Percentiles rank a stretch among this genome's conserved stretches.
These are phyloP conservation scores for Coelogynopora nodosa DNA, from an alignment of 2,888 invertebrate species.

Conservation along the genomic window DNA sequence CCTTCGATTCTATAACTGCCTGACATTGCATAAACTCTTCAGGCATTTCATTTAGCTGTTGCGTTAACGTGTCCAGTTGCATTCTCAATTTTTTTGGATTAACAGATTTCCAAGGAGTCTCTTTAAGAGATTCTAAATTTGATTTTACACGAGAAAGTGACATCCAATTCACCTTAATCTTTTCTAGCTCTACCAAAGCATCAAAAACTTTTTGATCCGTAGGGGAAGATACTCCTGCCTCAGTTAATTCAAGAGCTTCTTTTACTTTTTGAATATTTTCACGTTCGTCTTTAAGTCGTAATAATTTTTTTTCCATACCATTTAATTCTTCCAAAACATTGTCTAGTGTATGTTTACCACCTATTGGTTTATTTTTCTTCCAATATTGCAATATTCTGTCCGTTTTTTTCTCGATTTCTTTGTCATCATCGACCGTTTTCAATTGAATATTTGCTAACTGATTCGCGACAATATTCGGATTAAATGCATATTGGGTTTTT, in stretches of 20 bases:
- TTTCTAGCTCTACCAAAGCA: slow-evolving; percentile 87
- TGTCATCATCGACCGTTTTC: slow-evolving; percentile 97
- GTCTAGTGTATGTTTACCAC: slow-evolving; percentile 83
- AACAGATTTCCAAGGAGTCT: slow-evolving; percentile 94
- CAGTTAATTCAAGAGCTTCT: slow-evolving; percentile 91
- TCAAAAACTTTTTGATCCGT: slow-evolving; percentile 68
- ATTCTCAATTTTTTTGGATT: slow-evolving; percentile 93
- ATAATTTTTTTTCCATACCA: slow-evolving; percentile 88
- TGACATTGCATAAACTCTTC: slow-evolving; percentile 88
- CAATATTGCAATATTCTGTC: slow-evolving; percentile 88
- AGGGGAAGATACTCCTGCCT: slow-evolving; percentile 63
- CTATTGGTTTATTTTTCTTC: slow-evolving; percentile 91
- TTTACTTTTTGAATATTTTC: slow-evolving; percentile 97
- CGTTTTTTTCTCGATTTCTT: slow-evolving; percentile 89
- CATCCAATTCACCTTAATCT: slow-evolving; percentile 85
- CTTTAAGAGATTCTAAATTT: slow-evolving; percentile 91
- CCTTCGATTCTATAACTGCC: slow-evolving; percentile 74
- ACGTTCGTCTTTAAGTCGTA: slow-evolving; percentile 88
- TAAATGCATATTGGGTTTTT: slow-evolving; percentile 63
- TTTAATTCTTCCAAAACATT: slow-evolving; percentile 84
- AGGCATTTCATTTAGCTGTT: slow-evolving; percentile 84
- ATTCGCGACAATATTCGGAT: slow-evolving; percentile 70
- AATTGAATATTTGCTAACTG: slow-evolving; percentile 71
- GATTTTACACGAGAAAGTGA: slow-evolving; percentile 91
- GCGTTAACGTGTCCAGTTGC: slow-evolving; percentile 85